Conservation (phyloP, 2,888 invertebrate genomes). For the Stictocephala bisonia region DNA sequence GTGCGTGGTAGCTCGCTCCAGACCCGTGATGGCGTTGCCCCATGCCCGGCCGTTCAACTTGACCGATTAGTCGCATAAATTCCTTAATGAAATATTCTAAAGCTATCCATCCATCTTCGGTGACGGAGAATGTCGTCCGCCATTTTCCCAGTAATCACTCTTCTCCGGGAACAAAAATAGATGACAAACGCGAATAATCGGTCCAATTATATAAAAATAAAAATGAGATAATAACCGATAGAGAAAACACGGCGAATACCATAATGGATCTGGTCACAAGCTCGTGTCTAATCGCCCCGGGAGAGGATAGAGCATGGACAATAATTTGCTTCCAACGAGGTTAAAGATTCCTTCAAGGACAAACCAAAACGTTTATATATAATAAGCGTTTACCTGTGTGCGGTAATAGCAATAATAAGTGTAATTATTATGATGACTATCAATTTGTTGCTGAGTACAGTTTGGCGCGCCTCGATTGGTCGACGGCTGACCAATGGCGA, state of each 20-base stretch:
- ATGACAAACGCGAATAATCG: conserved; percentile 24
- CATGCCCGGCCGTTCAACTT: conserved; percentile 7
- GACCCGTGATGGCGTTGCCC: too few species aligned
- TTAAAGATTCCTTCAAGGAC: conserved; percentile 40
- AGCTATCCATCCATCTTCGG: conserved; percentile 16
- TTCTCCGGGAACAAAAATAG: conserved; percentile 28
- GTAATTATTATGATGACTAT: conserved; percentile 46
- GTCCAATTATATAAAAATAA: conserved; percentile 33
- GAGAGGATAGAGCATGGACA: neutral
- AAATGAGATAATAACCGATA: conserved; percentile 29
- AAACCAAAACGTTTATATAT: conserved; percentile 39
- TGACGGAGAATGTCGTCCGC: conserved; percentile 36
- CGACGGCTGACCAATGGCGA: conserved; percentile 23
- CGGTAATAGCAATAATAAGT: conserved; percentile 45
- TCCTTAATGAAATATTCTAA: conserved; percentile 20
- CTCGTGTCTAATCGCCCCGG: conserved; percentile 18
- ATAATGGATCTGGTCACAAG: conserved; percentile 26
- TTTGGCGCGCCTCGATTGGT: conserved; percentile 20
- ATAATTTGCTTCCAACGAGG: conserved; percentile 38
- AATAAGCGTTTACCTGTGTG: conserved; percentile 45
- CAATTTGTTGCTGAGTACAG: conserved; percentile 37
- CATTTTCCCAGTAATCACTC: conserved; percentile 31
- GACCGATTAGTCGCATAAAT: conserved; percentile 8
- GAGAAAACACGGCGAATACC: conserved; percentile 30
- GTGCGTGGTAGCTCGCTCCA: too few species aligned